Evolutionary conservation across 2,888 invertebrate species (phyloP).

Genomic region (Ptilodon capucinus): DNA sequence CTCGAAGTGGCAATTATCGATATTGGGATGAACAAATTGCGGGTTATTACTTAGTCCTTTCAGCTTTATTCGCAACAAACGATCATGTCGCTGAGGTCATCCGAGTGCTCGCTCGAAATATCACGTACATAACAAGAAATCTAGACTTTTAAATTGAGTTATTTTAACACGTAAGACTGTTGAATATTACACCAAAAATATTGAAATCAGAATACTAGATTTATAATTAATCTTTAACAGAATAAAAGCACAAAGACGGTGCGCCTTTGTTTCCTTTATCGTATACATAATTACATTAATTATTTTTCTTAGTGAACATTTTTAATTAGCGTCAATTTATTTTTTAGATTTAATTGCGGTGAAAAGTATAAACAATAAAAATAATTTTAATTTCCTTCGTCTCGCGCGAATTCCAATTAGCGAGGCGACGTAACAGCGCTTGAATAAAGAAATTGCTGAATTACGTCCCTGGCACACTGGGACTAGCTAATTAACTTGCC

Average conservation of each 20-base stretch:
- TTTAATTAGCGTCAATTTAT: not conserved
- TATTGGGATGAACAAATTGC: not conserved
- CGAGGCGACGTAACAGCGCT: conserved; percentile 6
- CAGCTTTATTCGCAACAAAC: not conserved
- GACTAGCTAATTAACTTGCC: too few relatives aligned
- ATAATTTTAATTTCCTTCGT: not conserved
- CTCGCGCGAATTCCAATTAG: not conserved
- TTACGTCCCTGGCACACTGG: too few relatives aligned
- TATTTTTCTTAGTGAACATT: not conserved
- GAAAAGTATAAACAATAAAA: not conserved
- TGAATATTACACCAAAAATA: not conserved
- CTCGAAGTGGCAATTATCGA: not conserved
- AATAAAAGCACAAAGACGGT: not conserved
- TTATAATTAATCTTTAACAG: not conserved
- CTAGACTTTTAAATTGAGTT: not conserved
- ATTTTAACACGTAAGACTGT: not conserved
- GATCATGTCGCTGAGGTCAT: not conserved
- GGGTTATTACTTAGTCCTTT: not conserved
- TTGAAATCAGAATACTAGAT: not conserved
- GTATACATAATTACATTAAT: not conserved
- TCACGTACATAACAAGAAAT: not conserved
- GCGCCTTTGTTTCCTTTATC: not conserved
- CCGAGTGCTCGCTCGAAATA: not conserved
- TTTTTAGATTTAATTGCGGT: not conserved
- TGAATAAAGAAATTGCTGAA: conserved; percentile 43